Conservation (phyloP, 2,888 invertebrate genomes). For the Odontocolon sp. region DNA sequence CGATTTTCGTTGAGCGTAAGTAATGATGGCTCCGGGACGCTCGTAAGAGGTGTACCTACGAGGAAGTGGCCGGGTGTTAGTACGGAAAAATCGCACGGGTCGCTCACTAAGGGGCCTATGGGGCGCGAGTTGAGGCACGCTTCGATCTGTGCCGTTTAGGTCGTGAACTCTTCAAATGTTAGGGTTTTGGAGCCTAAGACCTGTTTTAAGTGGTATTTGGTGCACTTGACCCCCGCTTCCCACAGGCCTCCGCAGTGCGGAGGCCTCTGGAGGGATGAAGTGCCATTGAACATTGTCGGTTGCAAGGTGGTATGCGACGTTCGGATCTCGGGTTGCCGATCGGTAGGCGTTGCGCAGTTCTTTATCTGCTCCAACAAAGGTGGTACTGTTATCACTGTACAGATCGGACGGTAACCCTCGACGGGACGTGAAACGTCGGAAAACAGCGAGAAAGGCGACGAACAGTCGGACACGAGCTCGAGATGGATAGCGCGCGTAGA, state of each 20-base stretch:
- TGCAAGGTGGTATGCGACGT: constrained; percentile 8
- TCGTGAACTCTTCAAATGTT: not conserved
- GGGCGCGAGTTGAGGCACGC: not conserved
- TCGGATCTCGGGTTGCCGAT: constrained; percentile 1
- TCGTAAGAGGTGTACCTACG: not conserved
- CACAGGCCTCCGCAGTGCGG: constrained; percentile 54
- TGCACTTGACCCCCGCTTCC: not conserved
- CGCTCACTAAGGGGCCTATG: not conserved
- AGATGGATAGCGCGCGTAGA: constrained; percentile 9
- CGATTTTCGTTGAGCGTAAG: not conserved
- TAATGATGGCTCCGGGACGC: not conserved
- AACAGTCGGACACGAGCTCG: constrained; percentile 23
- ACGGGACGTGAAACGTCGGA: constrained; percentile 58
- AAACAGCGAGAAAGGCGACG: constrained; percentile 57
- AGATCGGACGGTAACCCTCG: constrained; percentile 60
- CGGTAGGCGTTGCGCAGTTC: constrained; percentile 31
- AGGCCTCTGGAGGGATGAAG: constrained; percentile 59
- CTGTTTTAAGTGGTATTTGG: not conserved
- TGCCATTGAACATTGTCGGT: constrained; percentile 41
- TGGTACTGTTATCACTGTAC: constrained; percentile 66
- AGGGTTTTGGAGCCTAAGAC: not conserved
- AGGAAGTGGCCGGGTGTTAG: not conserved
- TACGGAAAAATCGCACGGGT: not conserved
- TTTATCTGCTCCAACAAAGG: constrained; percentile 62
- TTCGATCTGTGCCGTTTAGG: not conserved